Evolutionary conservation across 1,140 invertebrate genomes (phyloP).

Genomic region (Calephelis nemesis): DNA sequence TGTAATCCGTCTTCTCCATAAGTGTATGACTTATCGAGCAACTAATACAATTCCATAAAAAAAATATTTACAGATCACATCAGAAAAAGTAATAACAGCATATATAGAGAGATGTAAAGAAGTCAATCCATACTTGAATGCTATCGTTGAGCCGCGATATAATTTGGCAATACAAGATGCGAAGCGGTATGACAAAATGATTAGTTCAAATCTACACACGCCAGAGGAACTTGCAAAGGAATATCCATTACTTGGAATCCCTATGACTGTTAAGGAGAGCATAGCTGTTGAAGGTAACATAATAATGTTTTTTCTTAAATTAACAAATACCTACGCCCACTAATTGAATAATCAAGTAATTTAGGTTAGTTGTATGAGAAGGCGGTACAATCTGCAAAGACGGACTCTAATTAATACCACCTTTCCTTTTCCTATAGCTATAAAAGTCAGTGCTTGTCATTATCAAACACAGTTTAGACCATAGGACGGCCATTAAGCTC

Average conservation of each 20-base stretch:
- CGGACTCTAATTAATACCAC: no score
- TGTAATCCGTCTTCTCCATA: no score
- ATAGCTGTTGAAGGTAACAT: conserved; percentile 83
- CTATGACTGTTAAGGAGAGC: conserved; percentile 88
- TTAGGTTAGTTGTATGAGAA: no score
- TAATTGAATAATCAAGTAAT: no score
- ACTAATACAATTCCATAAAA: no score
- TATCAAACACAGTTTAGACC: no score
- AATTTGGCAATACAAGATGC: conserved; percentile 85
- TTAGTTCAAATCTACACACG: conserved; percentile 52
- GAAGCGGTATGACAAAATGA: conserved; percentile 69
- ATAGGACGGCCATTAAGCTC: no score
- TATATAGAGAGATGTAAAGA: conserved; percentile 86
- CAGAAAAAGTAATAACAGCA: conserved; percentile 82
- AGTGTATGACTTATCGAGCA: no score
- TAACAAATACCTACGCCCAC: no score
- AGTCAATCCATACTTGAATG: conserved; percentile 88
- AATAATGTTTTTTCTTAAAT: neutral
- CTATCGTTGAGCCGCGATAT: conserved; percentile 87
- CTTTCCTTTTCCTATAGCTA: no score
- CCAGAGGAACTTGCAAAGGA: conserved; percentile 71
- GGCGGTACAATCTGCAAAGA: no score
- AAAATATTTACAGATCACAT: conserved; percentile 77
- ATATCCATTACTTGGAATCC: conserved; percentile 86
- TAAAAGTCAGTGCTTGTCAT: no score